Evolutionary conservation across 2,113 vertebrate species (phyloP).

Genomic region (Mustelus asterias): DNA sequence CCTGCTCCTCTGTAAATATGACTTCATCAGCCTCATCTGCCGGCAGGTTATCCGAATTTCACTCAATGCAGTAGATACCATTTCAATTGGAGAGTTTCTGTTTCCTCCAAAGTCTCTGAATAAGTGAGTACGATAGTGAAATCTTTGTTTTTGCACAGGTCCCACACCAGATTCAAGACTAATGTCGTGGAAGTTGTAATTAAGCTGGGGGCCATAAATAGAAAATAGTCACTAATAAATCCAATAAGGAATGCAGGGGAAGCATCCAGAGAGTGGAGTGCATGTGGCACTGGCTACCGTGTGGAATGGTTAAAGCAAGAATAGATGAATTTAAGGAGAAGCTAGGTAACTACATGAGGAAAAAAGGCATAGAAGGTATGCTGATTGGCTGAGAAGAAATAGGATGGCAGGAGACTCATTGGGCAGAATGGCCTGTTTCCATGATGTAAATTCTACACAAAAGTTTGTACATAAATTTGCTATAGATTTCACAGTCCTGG

Average conservation of each 20-base stretch:
- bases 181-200: background rate
- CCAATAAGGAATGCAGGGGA: background rate
- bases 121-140: conserved; percentile 62
- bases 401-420: background rate
- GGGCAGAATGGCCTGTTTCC: background rate
- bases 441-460: background rate
- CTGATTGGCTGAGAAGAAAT: background rate
- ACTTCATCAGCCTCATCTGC: conserved; percentile 90
- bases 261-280: background rate
- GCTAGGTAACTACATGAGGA: background rate
- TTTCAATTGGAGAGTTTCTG: conserved; percentile 81
- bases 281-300: background rate
- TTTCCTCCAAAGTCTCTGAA: conserved; percentile 93
- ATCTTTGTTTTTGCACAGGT: background rate
- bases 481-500: background rate
- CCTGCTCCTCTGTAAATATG: conserved; percentile 90
- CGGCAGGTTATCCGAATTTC: conserved; percentile 80
- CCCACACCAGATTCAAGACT: background rate
- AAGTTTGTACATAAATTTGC: background rate
- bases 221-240: background rate
- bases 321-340: background rate
- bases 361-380: background rate
- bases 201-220: background rate
- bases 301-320: background rate
- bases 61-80: conserved; percentile 78